These are phyloP conservation scores for Eristalis intricaria DNA, from an alignment of 2,888 invertebrate genomes.

Conservation along the genomic window DNA sequence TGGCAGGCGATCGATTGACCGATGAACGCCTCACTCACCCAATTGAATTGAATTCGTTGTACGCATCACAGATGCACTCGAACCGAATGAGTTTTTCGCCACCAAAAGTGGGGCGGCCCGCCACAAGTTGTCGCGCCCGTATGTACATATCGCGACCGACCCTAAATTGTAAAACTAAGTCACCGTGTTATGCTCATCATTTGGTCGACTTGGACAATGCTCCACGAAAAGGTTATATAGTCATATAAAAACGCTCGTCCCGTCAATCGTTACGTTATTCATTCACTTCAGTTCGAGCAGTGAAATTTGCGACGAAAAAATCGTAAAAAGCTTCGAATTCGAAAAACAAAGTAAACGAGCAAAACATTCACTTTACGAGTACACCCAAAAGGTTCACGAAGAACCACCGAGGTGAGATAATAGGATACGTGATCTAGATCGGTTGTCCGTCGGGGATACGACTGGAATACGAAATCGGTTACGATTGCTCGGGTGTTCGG, in stretches of 20 bases:
- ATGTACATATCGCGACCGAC: constrained; percentile 18
- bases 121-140: constrained; percentile 38
- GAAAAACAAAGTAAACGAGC: constrained; percentile 51
- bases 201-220: constrained; percentile 55
- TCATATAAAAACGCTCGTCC: constrained; percentile 74
- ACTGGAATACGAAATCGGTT: constrained; percentile 59
- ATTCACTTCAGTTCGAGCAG: constrained; percentile 73
- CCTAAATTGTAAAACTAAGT: constrained; percentile 69
- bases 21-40: constrained; percentile 9
- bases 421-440: constrained; percentile 69
- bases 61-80: constrained; percentile 35
- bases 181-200: constrained; percentile 63
- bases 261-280: constrained; percentile 71
- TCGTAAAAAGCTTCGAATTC: constrained; percentile 7
- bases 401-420: constrained; percentile 69
- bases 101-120: constrained; percentile 48
- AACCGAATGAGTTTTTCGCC: constrained; percentile 7
- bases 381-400: constrained; percentile 73
- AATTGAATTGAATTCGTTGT: neutral
- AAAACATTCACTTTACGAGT: constrained; percentile 73
- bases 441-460: constrained; percentile 28
- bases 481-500: neutral
- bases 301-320: constrained; percentile 67
- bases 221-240: constrained; percentile 56
- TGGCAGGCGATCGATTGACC: constrained; percentile 18